Percentiles rank a stretch among this genome's conserved stretches.
Conservation (phyloP, 2,797 vertebrate species). For the Taeniopygia guttata region DNA sequence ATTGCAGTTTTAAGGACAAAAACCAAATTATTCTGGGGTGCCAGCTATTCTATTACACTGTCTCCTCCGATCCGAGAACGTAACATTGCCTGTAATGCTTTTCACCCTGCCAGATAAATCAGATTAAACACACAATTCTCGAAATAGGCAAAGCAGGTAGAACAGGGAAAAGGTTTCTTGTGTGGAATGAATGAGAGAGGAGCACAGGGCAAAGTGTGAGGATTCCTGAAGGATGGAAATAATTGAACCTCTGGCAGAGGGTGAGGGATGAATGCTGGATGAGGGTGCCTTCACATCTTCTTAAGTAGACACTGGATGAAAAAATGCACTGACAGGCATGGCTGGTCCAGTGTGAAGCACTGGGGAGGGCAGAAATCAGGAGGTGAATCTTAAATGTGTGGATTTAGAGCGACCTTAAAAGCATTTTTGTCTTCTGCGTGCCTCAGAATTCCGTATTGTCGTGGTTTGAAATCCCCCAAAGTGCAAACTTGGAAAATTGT, state of each 20-base stretch:
- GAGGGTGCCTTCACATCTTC: slow-evolving; percentile 44
- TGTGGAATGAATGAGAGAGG: slow-evolving; percentile 45
- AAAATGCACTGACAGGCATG: slow-evolving; percentile 33
- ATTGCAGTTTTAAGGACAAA: background rate
- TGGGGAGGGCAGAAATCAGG: background rate
- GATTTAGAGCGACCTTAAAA: background rate
- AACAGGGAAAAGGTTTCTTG: background rate
- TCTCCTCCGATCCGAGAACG: slow-evolving; percentile 6
- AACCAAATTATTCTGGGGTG: background rate
- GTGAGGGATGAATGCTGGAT: slow-evolving; percentile 39
- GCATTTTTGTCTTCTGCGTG: background rate
- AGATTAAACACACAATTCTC: slow-evolving; percentile 27
- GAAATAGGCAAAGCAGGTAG: background rate
- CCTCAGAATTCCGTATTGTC: background rate
- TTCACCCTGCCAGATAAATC: slow-evolving; percentile 55
- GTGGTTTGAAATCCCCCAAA: background rate
- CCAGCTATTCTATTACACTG: background rate
- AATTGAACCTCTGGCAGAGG: slow-evolving; percentile 44
- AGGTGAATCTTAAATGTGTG: slow-evolving; percentile 3
- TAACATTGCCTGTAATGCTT: slow-evolving; percentile 33
- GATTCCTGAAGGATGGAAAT: slow-evolving; percentile 59
- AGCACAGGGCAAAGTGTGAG: slow-evolving; percentile 23
- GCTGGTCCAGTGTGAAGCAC: slow-evolving; percentile 12
- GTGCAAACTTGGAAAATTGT: background rate
- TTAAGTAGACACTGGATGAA: background rate